phyloP scores from a whole-genome alignment of 2,888 invertebrate genomes.

The Chymomyza fuscimana region DNA sequence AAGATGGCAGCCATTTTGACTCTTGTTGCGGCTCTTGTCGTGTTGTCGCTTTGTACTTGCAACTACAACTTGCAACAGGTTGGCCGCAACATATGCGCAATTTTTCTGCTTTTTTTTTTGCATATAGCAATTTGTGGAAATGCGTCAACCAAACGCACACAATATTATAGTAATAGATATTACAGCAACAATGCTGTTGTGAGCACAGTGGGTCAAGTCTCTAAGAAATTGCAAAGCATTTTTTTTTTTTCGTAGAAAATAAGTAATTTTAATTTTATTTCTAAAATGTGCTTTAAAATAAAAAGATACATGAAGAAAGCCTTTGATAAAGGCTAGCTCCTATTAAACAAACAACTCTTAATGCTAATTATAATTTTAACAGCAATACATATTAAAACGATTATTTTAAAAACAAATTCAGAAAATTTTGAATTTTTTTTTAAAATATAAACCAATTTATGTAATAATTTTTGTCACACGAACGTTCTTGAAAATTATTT shows the following conservation, averaged over 20 bases:
- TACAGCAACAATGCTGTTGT: neutral
- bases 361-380: no score
- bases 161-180: constrained; percentile 1
- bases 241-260: neutral
- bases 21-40: neutral
- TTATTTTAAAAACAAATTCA: no score
- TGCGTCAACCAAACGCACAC: constrained; percentile 13
- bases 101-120: neutral
- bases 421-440: no score
- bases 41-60: neutral
- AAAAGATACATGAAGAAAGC: no score
- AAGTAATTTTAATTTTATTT: no score
- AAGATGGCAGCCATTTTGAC: constrained; percentile 43
- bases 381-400: no score
- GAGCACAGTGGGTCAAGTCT: neutral
- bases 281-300: no score
- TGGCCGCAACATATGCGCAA: constrained; percentile 12
- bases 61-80: constrained; percentile 9
- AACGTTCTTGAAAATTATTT: no score
- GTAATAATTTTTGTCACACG: no score
- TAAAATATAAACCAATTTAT: no score
- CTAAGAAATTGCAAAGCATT: neutral
- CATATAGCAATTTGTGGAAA: constrained; percentile 35
- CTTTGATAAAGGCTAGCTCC: no score
- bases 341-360: no score